phyloP scores from a whole-genome alignment of 1,140 invertebrate species.

The Potamilus streckersoni region DNA sequence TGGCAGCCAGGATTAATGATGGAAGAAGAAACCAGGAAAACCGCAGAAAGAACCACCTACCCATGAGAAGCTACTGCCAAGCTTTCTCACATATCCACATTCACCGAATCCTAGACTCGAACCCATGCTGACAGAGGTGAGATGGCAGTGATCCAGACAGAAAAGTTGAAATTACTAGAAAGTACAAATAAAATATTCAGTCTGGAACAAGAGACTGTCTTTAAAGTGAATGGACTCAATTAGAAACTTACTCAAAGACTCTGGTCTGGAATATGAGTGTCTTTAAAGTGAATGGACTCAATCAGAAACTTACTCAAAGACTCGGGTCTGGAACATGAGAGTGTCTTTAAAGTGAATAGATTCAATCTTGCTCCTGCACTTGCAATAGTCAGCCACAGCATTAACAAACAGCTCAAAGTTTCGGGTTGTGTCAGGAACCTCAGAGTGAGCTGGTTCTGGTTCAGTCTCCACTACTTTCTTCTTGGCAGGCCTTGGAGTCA shows the following conservation, averaged over 20 bases:
- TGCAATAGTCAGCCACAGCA: slow-evolving; percentile 61
- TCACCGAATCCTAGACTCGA: too few species aligned
- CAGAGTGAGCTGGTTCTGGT: slow-evolving; percentile 60
- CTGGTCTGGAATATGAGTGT: slow-evolving; percentile 68
- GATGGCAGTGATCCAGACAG: too few species aligned
- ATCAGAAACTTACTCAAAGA: slow-evolving; percentile 62
- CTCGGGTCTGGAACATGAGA: slow-evolving; percentile 66
- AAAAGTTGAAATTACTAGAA: too few species aligned
- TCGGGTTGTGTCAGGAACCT: slow-evolving; percentile 56
- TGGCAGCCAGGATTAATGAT: too few species aligned
- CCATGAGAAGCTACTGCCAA: too few species aligned
- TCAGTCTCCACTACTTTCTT: slow-evolving; percentile 67
- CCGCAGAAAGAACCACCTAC: too few species aligned
- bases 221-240: neutral
- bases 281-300: slow-evolving; percentile 47
- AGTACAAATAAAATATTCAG: neutral
- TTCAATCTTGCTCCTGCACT: slow-evolving; percentile 61
- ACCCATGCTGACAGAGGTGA: too few species aligned
- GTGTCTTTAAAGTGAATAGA: slow-evolving; percentile 65
- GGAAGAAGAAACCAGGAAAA: too few species aligned
- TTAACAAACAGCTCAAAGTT: slow-evolving; percentile 62
- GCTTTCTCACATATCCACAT: too few species aligned
- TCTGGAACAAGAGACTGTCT: too few species aligned
- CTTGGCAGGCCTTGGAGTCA: slow-evolving; percentile 51
- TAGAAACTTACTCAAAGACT: slow-evolving; percentile 62